Evolutionary conservation across 2,888 invertebrate species (phyloP).

Genomic region (Eupithecia subfuscata): DNA sequence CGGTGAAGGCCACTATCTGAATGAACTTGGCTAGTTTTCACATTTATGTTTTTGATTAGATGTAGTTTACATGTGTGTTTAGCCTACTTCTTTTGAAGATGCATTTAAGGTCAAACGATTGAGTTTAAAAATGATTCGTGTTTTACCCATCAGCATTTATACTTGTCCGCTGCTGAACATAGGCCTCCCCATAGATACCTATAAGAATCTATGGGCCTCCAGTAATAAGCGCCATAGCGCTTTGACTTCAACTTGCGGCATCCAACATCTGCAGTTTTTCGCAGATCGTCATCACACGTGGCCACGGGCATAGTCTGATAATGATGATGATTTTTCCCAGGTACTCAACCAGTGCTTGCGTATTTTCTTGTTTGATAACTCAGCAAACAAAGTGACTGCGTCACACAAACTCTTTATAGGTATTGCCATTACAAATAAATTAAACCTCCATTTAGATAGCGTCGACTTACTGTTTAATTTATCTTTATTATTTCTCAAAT

Average conservation of each 20-base stretch:
- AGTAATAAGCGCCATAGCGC: not conserved
- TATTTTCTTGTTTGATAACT: conserved; percentile 15
- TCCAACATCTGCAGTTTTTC: not conserved
- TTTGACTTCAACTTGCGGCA: not conserved
- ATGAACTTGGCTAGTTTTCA: too few relatives aligned
- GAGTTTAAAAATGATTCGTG: too few relatives aligned
- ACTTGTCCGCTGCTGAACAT: not conserved
- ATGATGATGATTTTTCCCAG: not conserved
- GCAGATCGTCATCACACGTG: not conserved
- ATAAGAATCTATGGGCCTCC: too few relatives aligned
- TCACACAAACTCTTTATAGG: conserved; percentile 28
- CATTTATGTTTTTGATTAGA: too few relatives aligned
- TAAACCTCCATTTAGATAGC: conserved; percentile 37
- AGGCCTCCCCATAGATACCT: not conserved
- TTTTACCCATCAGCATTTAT: not conserved
- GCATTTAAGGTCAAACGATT: too few relatives aligned
- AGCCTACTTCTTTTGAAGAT: not conserved
- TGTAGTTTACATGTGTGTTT: too few relatives aligned
- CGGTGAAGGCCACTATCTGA: too few relatives aligned
- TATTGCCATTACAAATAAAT: conserved; percentile 37
- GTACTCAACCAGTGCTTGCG: conserved; percentile 17
- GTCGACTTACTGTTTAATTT: conserved; percentile 27
- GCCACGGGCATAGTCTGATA: not conserved
- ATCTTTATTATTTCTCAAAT: conserved; percentile 36
- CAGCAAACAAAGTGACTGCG: conserved; percentile 28